Evolutionary conservation across 2,113 vertebrate species (phyloP).

Genomic region (Cephalopterus ornatus): DNA sequence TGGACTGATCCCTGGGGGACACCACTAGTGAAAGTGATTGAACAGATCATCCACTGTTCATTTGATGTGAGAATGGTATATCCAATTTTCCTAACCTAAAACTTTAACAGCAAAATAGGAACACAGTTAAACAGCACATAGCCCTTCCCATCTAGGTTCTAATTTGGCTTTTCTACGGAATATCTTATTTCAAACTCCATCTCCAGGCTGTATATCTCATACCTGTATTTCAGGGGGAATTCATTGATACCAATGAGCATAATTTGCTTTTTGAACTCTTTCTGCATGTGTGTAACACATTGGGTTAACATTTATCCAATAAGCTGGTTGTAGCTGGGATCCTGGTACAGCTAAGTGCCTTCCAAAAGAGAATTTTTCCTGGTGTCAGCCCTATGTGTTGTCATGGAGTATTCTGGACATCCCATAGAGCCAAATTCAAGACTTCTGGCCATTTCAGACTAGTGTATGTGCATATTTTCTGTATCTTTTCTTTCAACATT

Average conservation of each 20-base stretch:
- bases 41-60: background rate
- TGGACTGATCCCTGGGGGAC: background rate
- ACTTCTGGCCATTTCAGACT: background rate
- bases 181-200: background rate
- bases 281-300: background rate
- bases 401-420: background rate
- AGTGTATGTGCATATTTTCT: background rate
- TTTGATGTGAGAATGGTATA: background rate
- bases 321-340: background rate
- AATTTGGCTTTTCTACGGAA: background rate
- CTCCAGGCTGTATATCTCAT: background rate
- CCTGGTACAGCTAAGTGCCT: background rate
- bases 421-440: background rate
- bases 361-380: background rate
- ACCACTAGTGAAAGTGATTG: background rate
- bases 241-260: background rate
- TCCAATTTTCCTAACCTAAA: background rate
- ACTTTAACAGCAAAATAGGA: background rate
- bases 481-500: background rate
- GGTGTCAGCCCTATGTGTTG: accelerated
- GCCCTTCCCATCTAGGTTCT: background rate
- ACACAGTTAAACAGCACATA: background rate
- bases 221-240: background rate
- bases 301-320: background rate
- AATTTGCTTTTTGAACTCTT: background rate